phyloP scores from a whole-genome alignment of 92 coral and sea anemone genomes.

The Heteractis magnifica region DNA sequence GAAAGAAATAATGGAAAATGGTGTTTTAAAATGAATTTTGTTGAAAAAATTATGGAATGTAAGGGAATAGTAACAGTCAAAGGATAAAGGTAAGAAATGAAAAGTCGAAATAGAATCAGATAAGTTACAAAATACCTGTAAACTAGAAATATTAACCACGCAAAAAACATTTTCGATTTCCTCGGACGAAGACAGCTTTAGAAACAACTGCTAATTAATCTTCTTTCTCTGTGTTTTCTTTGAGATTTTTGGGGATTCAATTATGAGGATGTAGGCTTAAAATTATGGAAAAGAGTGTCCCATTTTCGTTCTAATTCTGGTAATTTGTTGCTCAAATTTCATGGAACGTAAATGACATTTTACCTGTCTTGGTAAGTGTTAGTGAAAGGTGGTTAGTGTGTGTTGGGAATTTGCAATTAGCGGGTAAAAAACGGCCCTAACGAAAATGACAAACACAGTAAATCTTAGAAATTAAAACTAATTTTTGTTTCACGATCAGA shows the following conservation, averaged over 20 bases:
- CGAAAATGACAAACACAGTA: not conserved
- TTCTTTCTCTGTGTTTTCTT: not conserved
- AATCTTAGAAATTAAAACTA: not conserved
- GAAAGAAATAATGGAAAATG: constrained; percentile 19
- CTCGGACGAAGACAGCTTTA: not conserved
- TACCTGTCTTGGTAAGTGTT: constrained; percentile 19
- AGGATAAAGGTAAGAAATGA: not conserved
- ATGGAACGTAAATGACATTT: not conserved
- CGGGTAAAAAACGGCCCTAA: not conserved
- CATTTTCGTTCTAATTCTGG: not conserved
- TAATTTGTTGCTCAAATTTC: not conserved
- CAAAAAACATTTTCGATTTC: not conserved
- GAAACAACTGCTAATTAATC: not conserved
- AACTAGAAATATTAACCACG: not conserved
- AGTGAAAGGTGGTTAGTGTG: constrained; percentile 10
- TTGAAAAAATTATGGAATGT: constrained; percentile 2
- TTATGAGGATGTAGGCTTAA: not conserved
- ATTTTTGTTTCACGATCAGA: not conserved
- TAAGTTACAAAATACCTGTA: not conserved
- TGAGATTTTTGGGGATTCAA: not conserved
- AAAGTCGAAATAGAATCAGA: not conserved
- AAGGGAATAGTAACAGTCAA: not conserved
- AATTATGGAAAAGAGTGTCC: not conserved
- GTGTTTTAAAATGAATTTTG: not conserved
- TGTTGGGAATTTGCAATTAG: constrained; percentile 14